Base-by-base conservation (phyloP, 2,888 invertebrate species). In the Lasioglossum pauxillum region DNA sequence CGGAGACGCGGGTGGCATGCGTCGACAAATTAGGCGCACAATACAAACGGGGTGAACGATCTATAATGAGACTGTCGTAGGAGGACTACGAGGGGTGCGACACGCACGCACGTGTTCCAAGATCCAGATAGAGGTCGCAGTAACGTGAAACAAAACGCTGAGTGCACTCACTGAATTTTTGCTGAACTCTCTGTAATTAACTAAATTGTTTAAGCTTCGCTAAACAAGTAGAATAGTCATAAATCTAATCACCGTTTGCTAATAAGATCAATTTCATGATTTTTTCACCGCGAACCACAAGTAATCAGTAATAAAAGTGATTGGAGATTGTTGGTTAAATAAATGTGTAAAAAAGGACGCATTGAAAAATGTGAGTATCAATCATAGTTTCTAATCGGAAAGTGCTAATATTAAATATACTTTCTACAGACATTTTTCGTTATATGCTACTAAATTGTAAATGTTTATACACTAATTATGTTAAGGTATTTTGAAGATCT, bases 1-100 rank as follows among this genome's bases (percentile, higher is more conserved):
- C 75, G n/a, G 76, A 76, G 41, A 44, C 14, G 7, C 74, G 67
- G 71, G 27, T 75, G 12, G 23, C 35, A 77, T 44, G 75, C 27
- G 75, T 79, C 4, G 75, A 83, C 38, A 57, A 72, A 19, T 14
- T 83, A 23, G 79, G 71, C 31, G 2, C n/a, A 31, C 78, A 71
- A 57, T 79, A 79, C n/a, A 53, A 53, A 19, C 79, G 69, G 78
- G 83, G 79, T 57, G 79, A 78, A 69, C 74, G 79, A 31, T 79
- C 79, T 41, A 53, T 79, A 5, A 83, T 75, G 83, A 74, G 79
- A 31, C 57, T 79, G 27, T 71, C 75, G 57, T 57, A 57, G 49
- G 64, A 27, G 78, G 60, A 10, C 23, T 83, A 12, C 23, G 41
- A 27, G 79, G n/a, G 71, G 41, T n/a, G 41, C 41, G 74, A 23